Evolutionary conservation across 2,113 vertebrate species (phyloP).

Genomic region (Sciurus niger): DNA sequence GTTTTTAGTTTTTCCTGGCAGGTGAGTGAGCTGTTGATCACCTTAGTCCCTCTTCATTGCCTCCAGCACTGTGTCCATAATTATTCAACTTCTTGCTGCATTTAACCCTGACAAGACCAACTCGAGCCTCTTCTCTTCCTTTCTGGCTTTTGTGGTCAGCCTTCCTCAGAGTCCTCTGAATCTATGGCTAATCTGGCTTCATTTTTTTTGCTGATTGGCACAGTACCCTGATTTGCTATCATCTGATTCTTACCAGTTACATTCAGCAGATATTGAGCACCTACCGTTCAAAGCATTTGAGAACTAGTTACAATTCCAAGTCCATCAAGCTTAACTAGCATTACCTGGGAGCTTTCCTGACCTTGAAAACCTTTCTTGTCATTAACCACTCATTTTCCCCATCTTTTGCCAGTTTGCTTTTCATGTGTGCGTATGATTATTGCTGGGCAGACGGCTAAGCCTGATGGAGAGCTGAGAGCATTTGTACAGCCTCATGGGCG

Average conservation of each 20-base stretch:
- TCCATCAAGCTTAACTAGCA: not conserved
- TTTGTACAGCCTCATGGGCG: not conserved
- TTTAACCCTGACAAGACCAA: not conserved
- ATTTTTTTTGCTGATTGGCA: not conserved
- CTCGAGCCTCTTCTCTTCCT: not conserved
- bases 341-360: not conserved
- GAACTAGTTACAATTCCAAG: not conserved
- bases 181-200: not conserved
- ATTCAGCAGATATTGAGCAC: not conserved
- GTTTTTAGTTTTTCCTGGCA: not conserved
- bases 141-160: not conserved
- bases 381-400: not conserved
- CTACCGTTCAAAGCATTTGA: not conserved
- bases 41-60: not conserved
- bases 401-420: not conserved
- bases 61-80: not conserved
- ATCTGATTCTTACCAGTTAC: not conserved
- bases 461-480: accelerated
- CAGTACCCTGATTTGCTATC: too few species aligned
- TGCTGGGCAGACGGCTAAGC: too few species aligned
- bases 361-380: not conserved
- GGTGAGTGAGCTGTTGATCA: not conserved
- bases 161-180: not conserved
- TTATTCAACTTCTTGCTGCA: not conserved
- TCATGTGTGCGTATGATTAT: accelerated